A percentile compares a stretch with the other conserved stretches of the same genome.
Evolutionary conservation across 2,888 invertebrate genomes (phyloP).

Genomic region (Pollenia labialis): DNA sequence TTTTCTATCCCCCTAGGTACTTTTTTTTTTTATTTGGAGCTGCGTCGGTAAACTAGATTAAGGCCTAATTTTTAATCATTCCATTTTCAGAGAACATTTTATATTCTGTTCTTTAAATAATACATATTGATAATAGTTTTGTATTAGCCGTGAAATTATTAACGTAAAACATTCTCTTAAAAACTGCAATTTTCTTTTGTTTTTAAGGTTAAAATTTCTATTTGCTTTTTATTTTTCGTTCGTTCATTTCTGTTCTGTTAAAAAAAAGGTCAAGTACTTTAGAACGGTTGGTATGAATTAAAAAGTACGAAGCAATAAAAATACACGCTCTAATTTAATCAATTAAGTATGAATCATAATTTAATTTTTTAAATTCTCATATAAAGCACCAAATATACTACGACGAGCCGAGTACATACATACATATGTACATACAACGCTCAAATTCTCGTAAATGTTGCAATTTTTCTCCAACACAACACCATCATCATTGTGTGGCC

Average conservation of each 20-base stretch:
- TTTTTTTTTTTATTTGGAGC: no score
- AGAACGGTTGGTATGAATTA: constrained; percentile 23
- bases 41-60: no score
- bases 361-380: constrained; percentile 46
- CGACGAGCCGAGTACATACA: neutral
- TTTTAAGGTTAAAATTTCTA: constrained; percentile 13
- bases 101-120: no score
- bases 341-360: constrained; percentile 63
- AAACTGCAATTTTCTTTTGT: constrained; percentile 3
- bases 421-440: no score
- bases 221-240: neutral
- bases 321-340: constrained; percentile 45
- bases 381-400: constrained; percentile 18
- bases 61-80: no score
- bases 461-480: neutral
- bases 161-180: constrained; percentile 2
- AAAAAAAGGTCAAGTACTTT: constrained; percentile 56
- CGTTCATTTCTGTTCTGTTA: constrained; percentile 33
- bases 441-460: constrained; percentile 5
- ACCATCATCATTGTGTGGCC: constrained; percentile 10
- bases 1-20: no score
- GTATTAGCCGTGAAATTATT: neutral
- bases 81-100: no score
- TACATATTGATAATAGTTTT: neutral
- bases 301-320: constrained; percentile 20